These are phyloP conservation scores for Piprites chloris DNA, from an alignment of 2,113 vertebrate species.

Conservation along the genomic window DNA sequence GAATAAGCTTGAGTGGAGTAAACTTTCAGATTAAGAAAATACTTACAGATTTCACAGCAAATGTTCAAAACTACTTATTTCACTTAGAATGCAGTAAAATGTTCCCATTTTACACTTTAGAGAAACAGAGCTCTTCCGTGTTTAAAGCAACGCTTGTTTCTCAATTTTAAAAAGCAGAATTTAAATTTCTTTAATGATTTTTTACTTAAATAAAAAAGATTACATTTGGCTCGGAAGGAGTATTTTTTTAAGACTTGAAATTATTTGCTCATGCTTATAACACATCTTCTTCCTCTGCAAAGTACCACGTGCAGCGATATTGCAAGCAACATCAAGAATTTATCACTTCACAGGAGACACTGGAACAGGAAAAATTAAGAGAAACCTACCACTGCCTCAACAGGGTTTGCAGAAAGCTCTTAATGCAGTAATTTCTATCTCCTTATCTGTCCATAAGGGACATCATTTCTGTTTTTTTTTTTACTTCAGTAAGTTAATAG, in stretches of 20 bases:
- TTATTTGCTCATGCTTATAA: accelerated
- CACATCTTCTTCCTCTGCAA: neutral
- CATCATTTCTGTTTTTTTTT: neutral
- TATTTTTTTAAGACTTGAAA: neutral
- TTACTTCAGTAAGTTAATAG: neutral
- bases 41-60: neutral
- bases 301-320: neutral
- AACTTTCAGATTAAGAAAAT: neutral
- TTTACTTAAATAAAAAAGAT: neutral
- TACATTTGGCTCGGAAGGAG: neutral
- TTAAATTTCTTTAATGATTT: neutral
- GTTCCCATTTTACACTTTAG: neutral
- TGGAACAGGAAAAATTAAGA: neutral
- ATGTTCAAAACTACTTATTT: neutral
- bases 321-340: neutral
- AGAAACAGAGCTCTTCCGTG: neutral
- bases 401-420: neutral
- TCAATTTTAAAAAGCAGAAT: neutral
- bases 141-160: neutral
- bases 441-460: neutral
- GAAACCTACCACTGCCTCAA: neutral
- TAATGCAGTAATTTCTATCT: neutral
- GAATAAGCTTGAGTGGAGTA: neutral
- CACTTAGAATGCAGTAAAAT: neutral
- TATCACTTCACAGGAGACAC: neutral